Percentiles rank a stretch among this genome's conserved stretches.
phyloP scores from a whole-genome alignment of 2,888 invertebrate species.

The Lamellibrachia columna region DNA sequence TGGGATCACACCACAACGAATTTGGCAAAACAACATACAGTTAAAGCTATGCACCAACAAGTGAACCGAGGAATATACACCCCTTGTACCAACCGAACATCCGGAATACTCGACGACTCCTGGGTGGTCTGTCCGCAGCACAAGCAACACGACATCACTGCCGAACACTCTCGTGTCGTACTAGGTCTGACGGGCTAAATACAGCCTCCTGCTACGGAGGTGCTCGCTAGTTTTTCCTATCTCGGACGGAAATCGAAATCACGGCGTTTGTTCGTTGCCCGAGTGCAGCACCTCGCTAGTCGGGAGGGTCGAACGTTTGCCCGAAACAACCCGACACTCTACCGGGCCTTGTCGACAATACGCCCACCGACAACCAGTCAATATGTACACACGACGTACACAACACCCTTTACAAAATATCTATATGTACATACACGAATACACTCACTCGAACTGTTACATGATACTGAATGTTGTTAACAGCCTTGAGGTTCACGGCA shows the following conservation, averaged over 20 bases:
- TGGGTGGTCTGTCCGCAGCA: no score
- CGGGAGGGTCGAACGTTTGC: not conserved
- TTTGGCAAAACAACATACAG: constrained; percentile 3
- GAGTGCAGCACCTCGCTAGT: not conserved
- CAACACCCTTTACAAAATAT: constrained; percentile 16
- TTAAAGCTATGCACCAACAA: not conserved
- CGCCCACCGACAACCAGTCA: not conserved
- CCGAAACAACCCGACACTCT: not conserved
- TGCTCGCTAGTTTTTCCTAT: not conserved
- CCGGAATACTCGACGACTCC: not conserved
- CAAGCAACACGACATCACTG: not conserved
- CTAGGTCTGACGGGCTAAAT: not conserved
- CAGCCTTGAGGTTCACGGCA: not conserved
- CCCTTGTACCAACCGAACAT: not conserved
- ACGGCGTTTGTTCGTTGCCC: not conserved
- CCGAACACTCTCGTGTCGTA: not conserved
- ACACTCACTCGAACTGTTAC: not conserved
- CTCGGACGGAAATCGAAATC: constrained; percentile 11
- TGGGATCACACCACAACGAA: constrained; percentile 4
- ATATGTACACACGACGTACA: not conserved
- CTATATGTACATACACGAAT: not conserved
- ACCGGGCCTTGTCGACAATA: not conserved
- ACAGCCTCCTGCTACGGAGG: not conserved
- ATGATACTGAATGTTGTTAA: not conserved
- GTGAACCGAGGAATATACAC: not conserved